Conservation (phyloP, 2,797 vertebrate genomes). For the Clarias laeviceps region DNA sequence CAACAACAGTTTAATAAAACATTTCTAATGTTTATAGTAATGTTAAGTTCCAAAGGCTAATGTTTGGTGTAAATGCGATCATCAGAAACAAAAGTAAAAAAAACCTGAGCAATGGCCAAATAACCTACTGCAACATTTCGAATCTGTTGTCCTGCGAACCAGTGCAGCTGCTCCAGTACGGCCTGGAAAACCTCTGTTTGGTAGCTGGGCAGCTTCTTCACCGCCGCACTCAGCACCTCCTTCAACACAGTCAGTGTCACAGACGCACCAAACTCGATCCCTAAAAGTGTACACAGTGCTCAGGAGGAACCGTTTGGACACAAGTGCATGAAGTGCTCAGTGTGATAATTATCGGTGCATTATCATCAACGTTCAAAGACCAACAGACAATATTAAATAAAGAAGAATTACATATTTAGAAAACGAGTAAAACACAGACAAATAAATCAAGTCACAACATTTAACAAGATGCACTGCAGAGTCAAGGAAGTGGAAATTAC, state of each 20-base stretch:
- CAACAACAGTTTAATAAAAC: neutral
- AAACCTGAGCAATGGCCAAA: neutral
- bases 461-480: neutral
- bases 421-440: neutral
- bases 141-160: constrained; percentile 93
- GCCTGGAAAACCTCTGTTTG: constrained; percentile 84
- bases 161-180: constrained; percentile 87
- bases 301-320: neutral
- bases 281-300: constrained; percentile 63
- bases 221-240: constrained; percentile 70
- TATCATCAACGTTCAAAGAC: neutral
- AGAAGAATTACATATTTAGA: neutral
- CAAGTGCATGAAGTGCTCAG: neutral
- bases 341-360: neutral
- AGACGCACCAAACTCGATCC: constrained; percentile 84
- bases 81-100: too few relatives aligned
- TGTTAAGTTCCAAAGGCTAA: neutral
- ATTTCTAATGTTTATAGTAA: neutral
- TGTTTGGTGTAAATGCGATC: neutral
- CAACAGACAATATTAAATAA: neutral
- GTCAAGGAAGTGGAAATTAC: neutral
- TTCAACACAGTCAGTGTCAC: constrained; percentile 81
- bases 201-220: constrained; percentile 73
- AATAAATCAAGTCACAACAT: neutral
- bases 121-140: constrained; percentile 90